These are phyloP conservation scores for Cairina moschata DNA, from an alignment of 2,113 vertebrate genomes.

Conservation along the genomic window DNA sequence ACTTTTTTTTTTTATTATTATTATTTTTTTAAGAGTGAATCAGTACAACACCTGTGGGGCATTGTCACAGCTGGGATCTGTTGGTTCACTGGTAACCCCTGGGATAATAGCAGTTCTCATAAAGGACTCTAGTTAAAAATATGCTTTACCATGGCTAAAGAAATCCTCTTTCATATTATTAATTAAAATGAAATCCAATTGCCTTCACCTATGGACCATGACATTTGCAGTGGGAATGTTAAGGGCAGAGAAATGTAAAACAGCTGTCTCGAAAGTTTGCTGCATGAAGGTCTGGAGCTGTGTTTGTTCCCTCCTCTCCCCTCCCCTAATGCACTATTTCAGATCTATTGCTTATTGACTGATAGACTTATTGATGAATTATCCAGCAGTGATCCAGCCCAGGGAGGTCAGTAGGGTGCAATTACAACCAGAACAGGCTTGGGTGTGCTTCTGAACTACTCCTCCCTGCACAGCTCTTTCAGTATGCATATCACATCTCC, in stretches of 20 bases:
- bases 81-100: not conserved
- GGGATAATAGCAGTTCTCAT: constrained; percentile 1
- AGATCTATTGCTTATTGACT: constrained; percentile 46
- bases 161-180: constrained; percentile 22
- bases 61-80: not conserved
- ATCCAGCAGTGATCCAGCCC: constrained; percentile 36
- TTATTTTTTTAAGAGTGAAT: not conserved
- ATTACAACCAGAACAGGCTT: constrained; percentile 49
- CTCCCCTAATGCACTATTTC: not conserved
- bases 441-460: constrained; percentile 57
- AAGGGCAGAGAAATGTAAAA: not conserved
- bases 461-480: constrained; percentile 64
- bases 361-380: constrained; percentile 56
- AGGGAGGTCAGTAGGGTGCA: constrained; percentile 70
- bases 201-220: not conserved
- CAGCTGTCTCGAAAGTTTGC: constrained; percentile 24
- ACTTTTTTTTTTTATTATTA: not conserved
- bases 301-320: not conserved
- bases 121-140: constrained; percentile 2
- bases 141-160: not conserved
- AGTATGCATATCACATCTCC: constrained; percentile 75
- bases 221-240: not conserved
- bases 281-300: not conserved
- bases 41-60: not conserved
- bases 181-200: constrained; percentile 30